These are phyloP conservation scores for Melanotaenia maccullochi DNA, from an alignment of 2,797 vertebrate genomes.

Conservation along the genomic window DNA sequence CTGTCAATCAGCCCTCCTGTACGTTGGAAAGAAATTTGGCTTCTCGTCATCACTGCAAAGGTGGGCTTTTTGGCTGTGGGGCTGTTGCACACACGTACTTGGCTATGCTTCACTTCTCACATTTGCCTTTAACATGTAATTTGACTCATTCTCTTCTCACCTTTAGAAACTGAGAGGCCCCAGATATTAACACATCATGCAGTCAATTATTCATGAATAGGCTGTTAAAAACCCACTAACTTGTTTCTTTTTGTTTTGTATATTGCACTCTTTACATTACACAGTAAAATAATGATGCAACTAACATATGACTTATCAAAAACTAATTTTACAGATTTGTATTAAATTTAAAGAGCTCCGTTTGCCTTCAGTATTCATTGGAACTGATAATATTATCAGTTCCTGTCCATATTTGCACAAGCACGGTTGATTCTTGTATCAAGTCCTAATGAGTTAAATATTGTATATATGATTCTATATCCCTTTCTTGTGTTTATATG, in stretches of 20 bases:
- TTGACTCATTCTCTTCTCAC: conserved; percentile 15
- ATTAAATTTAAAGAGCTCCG: background rate
- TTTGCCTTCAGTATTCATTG: background rate
- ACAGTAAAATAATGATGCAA: background rate
- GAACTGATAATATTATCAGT: too few relatives aligned
- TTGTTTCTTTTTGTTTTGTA: too few relatives aligned
- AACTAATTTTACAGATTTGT: background rate
- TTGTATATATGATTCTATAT: background rate
- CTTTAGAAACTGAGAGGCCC: conserved; percentile 27
- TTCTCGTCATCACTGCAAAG: conserved; percentile 26
- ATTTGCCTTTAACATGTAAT: conserved; percentile 11
- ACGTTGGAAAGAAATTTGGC: conserved; percentile 12
- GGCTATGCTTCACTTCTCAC: conserved; percentile 8
- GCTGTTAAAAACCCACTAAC: background rate
- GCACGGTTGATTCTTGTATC: background rate
- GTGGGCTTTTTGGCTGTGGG: background rate
- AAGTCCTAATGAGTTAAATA: background rate
- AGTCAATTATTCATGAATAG: conserved; percentile 31
- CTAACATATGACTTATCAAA: background rate
- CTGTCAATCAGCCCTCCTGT: conserved; percentile 8
- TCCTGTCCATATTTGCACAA: background rate
- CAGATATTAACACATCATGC: background rate
- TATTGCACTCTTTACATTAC: background rate
- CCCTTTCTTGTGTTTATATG: background rate
- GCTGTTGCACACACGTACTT: background rate